phyloP scores from a whole-genome alignment of 2,888 invertebrate genomes.

The Heliconius cydno region DNA sequence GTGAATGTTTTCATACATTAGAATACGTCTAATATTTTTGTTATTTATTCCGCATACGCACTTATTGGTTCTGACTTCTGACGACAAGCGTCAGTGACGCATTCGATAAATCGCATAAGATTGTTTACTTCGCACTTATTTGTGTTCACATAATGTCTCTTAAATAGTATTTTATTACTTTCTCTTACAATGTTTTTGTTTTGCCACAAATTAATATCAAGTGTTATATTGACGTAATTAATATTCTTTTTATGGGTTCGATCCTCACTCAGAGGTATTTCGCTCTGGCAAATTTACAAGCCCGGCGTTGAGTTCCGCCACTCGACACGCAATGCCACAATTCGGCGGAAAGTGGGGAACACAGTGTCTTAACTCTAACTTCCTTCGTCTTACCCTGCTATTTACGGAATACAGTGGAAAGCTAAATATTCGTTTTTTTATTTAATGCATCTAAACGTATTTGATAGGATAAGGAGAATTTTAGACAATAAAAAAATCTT shows the following conservation, averaged over 20 bases:
- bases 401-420: background rate
- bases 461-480: too few species aligned
- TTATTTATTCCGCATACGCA: slow-evolving; percentile 22
- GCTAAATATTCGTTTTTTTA: background rate
- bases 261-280: background rate
- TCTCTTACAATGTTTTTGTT: slow-evolving; percentile 7
- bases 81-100: slow-evolving; percentile 13
- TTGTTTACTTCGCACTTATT: slow-evolving; percentile 7
- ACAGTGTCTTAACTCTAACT: background rate
- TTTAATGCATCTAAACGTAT: too few species aligned
- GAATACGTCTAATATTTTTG: slow-evolving; percentile 11
- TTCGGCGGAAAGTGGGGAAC: background rate
- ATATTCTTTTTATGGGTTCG: background rate
- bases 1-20: slow-evolving; percentile 11
- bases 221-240: background rate
- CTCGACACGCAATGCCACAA: background rate
- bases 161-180: background rate
- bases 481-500: too few species aligned
- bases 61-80: background rate
- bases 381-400: background rate
- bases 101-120: slow-evolving; percentile 13
- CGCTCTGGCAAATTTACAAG: background rate
- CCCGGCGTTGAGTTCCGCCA: background rate
- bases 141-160: background rate
- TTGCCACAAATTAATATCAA: background rate